Evolutionary conservation across 2,113 vertebrate species (phyloP).

Genomic region (Channa maculata): DNA sequence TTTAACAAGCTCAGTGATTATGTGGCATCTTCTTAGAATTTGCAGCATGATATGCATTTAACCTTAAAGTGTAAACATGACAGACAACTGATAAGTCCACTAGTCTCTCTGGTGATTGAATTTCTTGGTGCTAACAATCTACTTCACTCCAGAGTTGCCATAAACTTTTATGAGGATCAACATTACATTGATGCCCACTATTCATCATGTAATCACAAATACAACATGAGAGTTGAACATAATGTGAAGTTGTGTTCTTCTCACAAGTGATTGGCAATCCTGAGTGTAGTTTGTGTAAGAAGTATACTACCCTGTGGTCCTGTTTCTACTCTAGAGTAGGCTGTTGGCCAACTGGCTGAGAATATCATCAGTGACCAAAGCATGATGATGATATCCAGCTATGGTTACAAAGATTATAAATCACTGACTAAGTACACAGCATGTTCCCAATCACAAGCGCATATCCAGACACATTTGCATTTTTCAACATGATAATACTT

Average conservation of each 20-base stretch:
- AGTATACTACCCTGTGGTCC: neutral
- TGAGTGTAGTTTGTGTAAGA: slow-evolving; percentile 3
- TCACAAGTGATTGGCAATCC: slow-evolving; percentile 6
- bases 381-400: slow-evolving; percentile 40
- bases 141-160: neutral
- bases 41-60: neutral
- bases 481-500: neutral
- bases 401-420: slow-evolving; percentile 29
- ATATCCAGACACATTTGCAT: slow-evolving; percentile 7
- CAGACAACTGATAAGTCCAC: neutral
- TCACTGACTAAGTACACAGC: slow-evolving; percentile 7
- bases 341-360: slow-evolving; percentile 17
- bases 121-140: neutral
- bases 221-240: neutral
- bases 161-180: neutral
- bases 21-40: neutral
- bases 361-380: slow-evolving; percentile 26
- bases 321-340: slow-evolving; percentile 26
- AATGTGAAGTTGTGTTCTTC: slow-evolving; percentile 15
- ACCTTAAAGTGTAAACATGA: neutral
- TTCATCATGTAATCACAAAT: neutral
- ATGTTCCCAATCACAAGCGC: slow-evolving; percentile 2
- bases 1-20: neutral
- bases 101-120: neutral
- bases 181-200: neutral